Conservation (phyloP, 1,140 invertebrate species). For the Leptinotarsa undecemlineata region DNA sequence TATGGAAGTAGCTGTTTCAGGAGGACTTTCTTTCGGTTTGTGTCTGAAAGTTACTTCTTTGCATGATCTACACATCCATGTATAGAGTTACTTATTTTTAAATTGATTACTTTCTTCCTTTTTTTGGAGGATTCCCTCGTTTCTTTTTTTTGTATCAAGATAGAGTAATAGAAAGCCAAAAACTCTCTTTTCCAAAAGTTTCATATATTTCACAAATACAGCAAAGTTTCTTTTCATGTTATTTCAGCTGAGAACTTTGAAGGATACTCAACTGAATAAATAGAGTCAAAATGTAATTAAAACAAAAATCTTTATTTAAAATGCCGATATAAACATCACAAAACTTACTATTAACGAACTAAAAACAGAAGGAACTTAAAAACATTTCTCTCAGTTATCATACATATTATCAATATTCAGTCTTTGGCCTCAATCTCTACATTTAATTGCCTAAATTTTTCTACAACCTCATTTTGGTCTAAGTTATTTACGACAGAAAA, state of each 20-base stretch:
- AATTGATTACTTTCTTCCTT: too few species aligned
- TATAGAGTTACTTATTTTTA: too few species aligned
- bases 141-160: too few species aligned
- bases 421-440: conserved; percentile 23
- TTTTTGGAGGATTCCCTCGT: too few species aligned
- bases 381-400: conserved; percentile 16
- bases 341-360: not conserved
- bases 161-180: too few species aligned
- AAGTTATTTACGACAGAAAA: conserved; percentile 26
- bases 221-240: too few species aligned
- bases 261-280: not conserved
- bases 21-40: too few species aligned
- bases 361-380: conserved; percentile 12
- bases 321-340: not conserved
- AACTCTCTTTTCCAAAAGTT: too few species aligned
- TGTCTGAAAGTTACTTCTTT: too few species aligned
- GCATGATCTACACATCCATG: too few species aligned
- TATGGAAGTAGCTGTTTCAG: too few species aligned
- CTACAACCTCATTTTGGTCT: conserved; percentile 11
- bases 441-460: conserved; percentile 22
- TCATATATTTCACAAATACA: too few species aligned
- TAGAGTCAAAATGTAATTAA: not conserved
- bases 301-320: conserved; percentile 2
- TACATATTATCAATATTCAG: not conserved
- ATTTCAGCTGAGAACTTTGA: not conserved